Evolutionary conservation across 2,888 invertebrate species (phyloP), one percentile per base, ranked within the genome.

Genomic region (Rhagonycha fulva): DNA sequence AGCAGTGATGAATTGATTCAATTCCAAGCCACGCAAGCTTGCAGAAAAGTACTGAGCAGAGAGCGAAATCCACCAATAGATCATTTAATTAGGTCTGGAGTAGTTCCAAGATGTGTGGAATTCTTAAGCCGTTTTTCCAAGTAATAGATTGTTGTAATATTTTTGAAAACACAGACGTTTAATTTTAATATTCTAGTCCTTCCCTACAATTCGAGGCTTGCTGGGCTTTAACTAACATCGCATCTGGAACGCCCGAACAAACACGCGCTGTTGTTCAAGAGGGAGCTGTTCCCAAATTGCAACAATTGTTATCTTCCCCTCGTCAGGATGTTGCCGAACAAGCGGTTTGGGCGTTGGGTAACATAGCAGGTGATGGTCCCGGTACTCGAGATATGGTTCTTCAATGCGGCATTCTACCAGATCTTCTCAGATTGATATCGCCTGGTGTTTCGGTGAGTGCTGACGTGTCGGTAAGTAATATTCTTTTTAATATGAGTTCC

Each of bases 341-440:
- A 87, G 94, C 96, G n/a, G 96, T 98, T 0, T 98, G 99, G 99
- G 98, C 98, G 0, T 89, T 98, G 96, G 99, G 98, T 80, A 99
- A 99, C 88, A 97, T 99, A 82, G 98, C 98, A 9, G 98, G 98
- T 47, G 96, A 96, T 87, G 95, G 96, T 0, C 91, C 96, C 0
- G 88, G 87, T 12, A 91, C 96, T 0, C 90, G 99, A 67, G 98
- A 99, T 88, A 88, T 92, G 74, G 96, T 98, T 66, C 91, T 99
- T 9, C 85, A 87, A 0, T 87, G 90, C 76, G 94, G 93, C 14
- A 93, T 95, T 26, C 89, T 98, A 81, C 91, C 92, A 0, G 92
- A 93, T 5, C 88, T 98, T 14, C 85, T 96, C 68, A 88, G 89
- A 2, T 89, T 96, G 30, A 91, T 95, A 79, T 91, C 90, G 71